phyloP scores from a whole-genome alignment of 2,888 invertebrate genomes.

The Morinoia aosen region DNA sequence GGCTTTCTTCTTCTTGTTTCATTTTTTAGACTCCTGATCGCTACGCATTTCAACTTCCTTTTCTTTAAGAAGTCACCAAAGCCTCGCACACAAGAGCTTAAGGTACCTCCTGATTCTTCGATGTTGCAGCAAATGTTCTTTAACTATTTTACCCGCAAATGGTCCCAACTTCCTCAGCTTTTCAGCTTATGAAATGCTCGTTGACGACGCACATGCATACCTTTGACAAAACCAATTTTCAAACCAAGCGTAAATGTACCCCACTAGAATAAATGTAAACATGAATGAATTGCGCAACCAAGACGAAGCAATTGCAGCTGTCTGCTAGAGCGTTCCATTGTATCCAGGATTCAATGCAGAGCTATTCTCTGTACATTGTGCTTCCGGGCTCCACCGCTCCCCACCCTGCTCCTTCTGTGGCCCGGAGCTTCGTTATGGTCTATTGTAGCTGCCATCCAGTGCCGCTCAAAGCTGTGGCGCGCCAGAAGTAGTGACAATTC shows the following conservation, averaged over 20 bases:
- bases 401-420: background rate
- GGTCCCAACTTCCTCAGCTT: background rate
- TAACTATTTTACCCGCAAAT: background rate
- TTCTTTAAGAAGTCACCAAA: no score
- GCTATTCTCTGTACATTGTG: background rate
- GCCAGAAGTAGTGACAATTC: background rate
- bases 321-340: background rate
- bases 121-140: background rate
- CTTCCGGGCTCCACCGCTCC: background rate
- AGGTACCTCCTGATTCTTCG: no score
- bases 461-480: background rate
- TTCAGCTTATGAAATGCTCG: background rate
- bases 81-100: no score
- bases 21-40: no score
- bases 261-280: background rate
- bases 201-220: no score
- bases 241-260: no score
- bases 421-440: background rate
- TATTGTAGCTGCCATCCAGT: background rate
- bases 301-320: background rate
- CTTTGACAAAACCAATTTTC: no score
- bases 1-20: no score
- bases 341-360: background rate
- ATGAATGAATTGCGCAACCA: background rate
- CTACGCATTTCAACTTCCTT: no score